Evolutionary conservation across 2,888 invertebrate species (phyloP).

Genomic region (Dinocampus coccinellae): DNA sequence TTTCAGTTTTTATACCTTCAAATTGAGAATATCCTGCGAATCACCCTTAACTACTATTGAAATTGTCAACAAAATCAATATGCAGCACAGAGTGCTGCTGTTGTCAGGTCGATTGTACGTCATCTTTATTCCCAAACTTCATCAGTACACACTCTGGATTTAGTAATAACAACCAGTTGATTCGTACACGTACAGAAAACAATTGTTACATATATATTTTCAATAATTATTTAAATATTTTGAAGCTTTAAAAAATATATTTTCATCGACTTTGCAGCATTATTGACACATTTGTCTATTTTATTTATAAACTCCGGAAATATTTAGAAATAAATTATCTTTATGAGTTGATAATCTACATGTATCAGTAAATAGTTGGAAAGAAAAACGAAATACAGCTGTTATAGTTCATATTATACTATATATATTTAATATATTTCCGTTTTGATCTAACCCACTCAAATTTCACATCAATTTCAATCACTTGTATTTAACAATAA

Average conservation of each 20-base stretch:
- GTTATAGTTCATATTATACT: background rate
- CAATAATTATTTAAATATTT: background rate
- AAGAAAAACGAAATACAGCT: background rate
- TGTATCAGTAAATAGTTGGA: background rate
- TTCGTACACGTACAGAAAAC: background rate
- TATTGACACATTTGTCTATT: background rate
- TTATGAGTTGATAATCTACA: background rate
- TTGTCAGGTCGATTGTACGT: slow-evolving; percentile 45
- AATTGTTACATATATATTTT: background rate
- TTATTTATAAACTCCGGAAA: background rate
- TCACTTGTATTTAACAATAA: background rate
- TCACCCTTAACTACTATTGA: slow-evolving; percentile 32
- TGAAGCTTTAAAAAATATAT: too few species aligned
- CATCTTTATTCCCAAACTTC: slow-evolving; percentile 47
- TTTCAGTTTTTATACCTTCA: slow-evolving; percentile 45
- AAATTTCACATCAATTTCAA: background rate
- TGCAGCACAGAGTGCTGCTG: slow-evolving; percentile 38
- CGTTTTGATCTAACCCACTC: background rate
- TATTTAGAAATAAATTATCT: background rate
- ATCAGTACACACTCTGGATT: slow-evolving; percentile 37
- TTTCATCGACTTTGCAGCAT: background rate
- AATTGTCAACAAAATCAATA: slow-evolving; percentile 46
- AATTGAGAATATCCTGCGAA: slow-evolving; percentile 40
- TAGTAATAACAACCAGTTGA: background rate
- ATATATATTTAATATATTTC: background rate